Base-by-base conservation (phyloP, 2,113 vertebrate species). In the Ophiodon elongatus region DNA sequence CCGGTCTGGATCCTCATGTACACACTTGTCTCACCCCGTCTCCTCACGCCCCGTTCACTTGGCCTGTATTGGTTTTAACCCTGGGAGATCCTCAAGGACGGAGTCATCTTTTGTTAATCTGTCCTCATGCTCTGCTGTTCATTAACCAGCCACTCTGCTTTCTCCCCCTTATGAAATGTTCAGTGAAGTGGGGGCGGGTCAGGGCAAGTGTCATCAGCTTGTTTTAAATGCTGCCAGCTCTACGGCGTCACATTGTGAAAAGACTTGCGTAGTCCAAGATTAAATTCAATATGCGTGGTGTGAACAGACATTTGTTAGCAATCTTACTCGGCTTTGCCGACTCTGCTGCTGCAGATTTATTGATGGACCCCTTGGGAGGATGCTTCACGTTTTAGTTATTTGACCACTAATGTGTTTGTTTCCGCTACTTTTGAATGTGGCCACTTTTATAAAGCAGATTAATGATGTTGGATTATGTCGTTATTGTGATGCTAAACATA, bases 31-130 rank as follows among this genome's bases (percentile, higher is more conserved):
- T 82, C 39, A 56, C 0, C 31, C 80, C 67, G 21, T 77, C 79
- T 83, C 73, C 62, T 70, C 56, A 1, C 6, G 31, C 67, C 2
- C 29, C 31, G 80, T 56, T 82, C 80, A 71, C 74, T 68, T 54
- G 17, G 47, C 41, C 1, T 6, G 4, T 73, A 79, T 85, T 82
- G 43, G 64, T 85, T 85, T 84, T 84, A 86, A 73, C 82, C 68
- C 72, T 3, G 66, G 33, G 78, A 84, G 80, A 82, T 83, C 69
- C 76, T 92, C 65, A 41, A 91, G 84, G 67, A 82, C 65, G 4
- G 39, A 66, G 73, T 75, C 60, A 81, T 87, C 73, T 84, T 91
- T 81, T 78, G 82, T 87, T 85, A 72, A 82, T 90, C 68, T 81
- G 86, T 65, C 75, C 80, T 84, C 78, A 64, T 45, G 60, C 60